Conservation (phyloP, 2,113 vertebrate species). For the Loxodonta africana region DNA sequence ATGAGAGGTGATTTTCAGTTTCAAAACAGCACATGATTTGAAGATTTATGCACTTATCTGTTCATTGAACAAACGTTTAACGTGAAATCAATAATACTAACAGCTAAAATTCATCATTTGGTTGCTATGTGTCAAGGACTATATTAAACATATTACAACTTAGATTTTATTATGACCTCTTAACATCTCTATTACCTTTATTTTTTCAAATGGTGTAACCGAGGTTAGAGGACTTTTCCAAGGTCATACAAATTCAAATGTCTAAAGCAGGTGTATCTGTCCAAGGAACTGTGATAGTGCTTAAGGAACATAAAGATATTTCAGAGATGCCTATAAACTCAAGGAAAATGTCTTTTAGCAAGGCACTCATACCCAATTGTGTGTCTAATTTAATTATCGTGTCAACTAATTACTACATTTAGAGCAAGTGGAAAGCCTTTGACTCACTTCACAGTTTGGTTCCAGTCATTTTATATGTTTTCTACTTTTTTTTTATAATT, state of each 20-base stretch:
- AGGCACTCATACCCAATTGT: not conserved
- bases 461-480: not conserved
- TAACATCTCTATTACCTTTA: not conserved
- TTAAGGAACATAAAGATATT: not conserved
- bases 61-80: not conserved
- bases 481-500: not conserved
- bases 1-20: not conserved
- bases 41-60: not conserved
- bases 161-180: constrained; percentile 23
- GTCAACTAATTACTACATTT: not conserved
- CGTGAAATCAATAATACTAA: not conserved
- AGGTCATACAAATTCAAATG: not conserved
- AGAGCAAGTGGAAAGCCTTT: not conserved
- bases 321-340: not conserved
- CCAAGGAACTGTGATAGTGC: not conserved
- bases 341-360: not conserved
- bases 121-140: not conserved
- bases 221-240: not conserved
- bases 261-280: not conserved
- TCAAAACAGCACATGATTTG: not conserved
- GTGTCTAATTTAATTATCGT: not conserved
- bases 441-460: not conserved
- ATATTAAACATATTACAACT: not conserved
- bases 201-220: not conserved
- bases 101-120: not conserved